Base-by-base conservation (phyloP, 2,797 vertebrate species). In the Pseudochirops cupreus region DNA sequence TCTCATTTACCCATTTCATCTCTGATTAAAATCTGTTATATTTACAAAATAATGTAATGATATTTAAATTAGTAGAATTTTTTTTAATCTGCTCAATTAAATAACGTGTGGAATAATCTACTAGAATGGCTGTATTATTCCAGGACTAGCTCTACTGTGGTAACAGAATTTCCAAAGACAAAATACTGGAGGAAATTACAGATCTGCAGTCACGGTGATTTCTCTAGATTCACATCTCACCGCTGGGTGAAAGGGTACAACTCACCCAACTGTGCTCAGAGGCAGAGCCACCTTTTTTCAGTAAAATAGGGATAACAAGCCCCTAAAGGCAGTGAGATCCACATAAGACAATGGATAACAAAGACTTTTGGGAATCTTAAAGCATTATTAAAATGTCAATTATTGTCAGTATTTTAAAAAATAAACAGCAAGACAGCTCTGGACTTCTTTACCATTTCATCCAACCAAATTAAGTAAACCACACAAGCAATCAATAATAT, bases 331-430 rank as follows among this genome's bases (percentile, higher is more conserved):
- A 46, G 21, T 0, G 21, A 82, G 3, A 2, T 24, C 21, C n/a
- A 46, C 46, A 24, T 10, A 21, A 82, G 39, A 39, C 74, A 82
- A 39, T 21, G 10, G n/a, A 39, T 74, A 74, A 74, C 21, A 46
- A 82, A 18, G 16, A 24, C 18, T 46, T 82, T 82, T 82, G 74
- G 31, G 4, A 82, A 46, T 46, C 39, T 46, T 46, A 24, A 24
- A 82, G 2, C 21, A 74, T 74, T 74, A 74, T 21, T 39, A 74
- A 74, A 39, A 39, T 74, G 67, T 74, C 18, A 21, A 18, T 3
- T 74, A 74, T 9, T 39, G 18, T 74, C 67, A 74, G 5, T 91
- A 94, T 89, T 97, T 96, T 50, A 94, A 56, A 97, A 95, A 94
- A 96, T 74, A 90, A 96, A 93, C 9, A 91, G 52, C 39, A 92